Evolutionary conservation across 2,797 vertebrate genomes (phyloP), one percentile per base, ranked within the genome.

Genomic region (Moxostoma hubbsi): DNA sequence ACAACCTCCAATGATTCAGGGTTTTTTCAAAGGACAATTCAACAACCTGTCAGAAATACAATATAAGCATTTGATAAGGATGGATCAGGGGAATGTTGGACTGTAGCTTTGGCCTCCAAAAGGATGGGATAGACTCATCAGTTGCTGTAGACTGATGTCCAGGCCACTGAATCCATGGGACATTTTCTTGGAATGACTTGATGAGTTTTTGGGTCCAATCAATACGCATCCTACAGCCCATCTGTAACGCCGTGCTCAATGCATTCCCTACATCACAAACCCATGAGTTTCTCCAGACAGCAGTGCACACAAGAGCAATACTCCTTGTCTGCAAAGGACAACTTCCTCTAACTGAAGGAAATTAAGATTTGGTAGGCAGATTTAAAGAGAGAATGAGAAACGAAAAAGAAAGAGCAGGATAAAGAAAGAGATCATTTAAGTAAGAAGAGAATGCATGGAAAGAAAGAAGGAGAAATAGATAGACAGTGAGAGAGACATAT

Each of bases 171-270:
- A 85, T 88, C 81, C 85, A 82, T 86, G 73, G 84, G 79, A 88
- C 84, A 50, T 84, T 88, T 92, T 90, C 87, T 82, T 83, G 75
- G 88, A 91, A 87, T 75, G 75, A 82, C 82, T 86, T 90, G 86
- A 91, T 93, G 87, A 89, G 88, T 89, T 92, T 89, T 83, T 15
- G 69, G 80, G 58, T 62, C 47, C 12, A 77, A 91, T 92, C 90
- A 67, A 92, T 92, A 89, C 66, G 7, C 73, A 62, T 71, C 85
- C 79, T 75, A 70, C 84, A 69, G 79, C 86, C 88, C 84, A 85
- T 91, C 89, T 85, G 83, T 87, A 87, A 87, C 75, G 75, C 61
- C 72, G 81, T 66, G 46, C 80, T 85, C 4, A 5, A 75, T 74
- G 79, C 86, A 84, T 86, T 77, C 55, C 76, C 86, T 82, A 87